Conservation (phyloP, 37 sponge, comb jelly and placozoan species). For the Theonella swinhoei region DNA sequence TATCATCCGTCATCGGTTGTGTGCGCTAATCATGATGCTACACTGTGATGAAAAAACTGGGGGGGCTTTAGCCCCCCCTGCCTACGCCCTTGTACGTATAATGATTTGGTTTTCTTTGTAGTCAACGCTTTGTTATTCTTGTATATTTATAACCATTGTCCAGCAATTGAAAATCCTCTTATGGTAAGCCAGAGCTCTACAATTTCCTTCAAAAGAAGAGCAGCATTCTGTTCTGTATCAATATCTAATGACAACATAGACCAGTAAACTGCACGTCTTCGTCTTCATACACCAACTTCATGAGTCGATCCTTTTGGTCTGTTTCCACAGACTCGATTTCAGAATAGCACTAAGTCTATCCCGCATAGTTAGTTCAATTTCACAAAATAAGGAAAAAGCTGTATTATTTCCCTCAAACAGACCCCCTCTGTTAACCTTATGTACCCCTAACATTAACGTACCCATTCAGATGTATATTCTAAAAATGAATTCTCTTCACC, state of each 20-base stretch:
- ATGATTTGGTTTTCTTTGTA: not conserved
- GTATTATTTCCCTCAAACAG: slow-evolving; percentile 34
- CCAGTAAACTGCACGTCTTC: slow-evolving; percentile 44
- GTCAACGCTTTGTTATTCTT: not conserved
- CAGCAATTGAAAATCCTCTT: slow-evolving; percentile 45
- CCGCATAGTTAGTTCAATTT: slow-evolving; percentile 31
- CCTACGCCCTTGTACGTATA: too few species aligned
- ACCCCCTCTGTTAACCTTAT: slow-evolving; percentile 20
- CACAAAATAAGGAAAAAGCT: slow-evolving; percentile 6
- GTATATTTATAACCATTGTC: slow-evolving; percentile 20
- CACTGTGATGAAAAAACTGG: too few species aligned
- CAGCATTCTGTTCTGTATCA: not conserved
- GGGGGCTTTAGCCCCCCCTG: too few species aligned
- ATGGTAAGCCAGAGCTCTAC: slow-evolving; percentile 42
- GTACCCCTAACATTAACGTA: too few species aligned
- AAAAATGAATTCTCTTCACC: slow-evolving; percentile 23
- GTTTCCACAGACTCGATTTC: not conserved
- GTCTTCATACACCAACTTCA: slow-evolving; percentile 3
- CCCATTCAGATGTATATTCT: slow-evolving; percentile 33
- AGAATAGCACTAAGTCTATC: not conserved
- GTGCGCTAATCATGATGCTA: too few species aligned
- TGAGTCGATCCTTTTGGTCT: slow-evolving; percentile 3
- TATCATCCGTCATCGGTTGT: too few species aligned
- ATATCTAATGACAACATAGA: slow-evolving; percentile 20
- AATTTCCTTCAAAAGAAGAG: slow-evolving; percentile 33